Evolutionary conservation across 2,797 vertebrate genomes (phyloP), one percentile per base, ranked within the genome.

Genomic region (Benthosema pterotum): DNA sequence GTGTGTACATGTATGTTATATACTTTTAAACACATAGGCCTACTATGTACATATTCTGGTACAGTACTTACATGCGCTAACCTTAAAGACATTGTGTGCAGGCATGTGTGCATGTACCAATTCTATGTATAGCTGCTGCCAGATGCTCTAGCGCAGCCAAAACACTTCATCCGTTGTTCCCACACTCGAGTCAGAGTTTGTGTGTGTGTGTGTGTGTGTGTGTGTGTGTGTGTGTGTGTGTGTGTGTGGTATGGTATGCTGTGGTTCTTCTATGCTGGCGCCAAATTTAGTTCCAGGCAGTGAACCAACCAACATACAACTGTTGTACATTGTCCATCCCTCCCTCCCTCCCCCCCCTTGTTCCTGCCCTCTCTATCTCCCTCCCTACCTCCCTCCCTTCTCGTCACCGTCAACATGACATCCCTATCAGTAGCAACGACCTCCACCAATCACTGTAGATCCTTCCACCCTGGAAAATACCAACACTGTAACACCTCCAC

Each of bases 231-330:
- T 54, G 52, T 54, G 52, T 38, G 25, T 54, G 52, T 54, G 52
- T 38, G 52, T 38, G 52, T 32, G 25, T 2, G 25, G 83, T n/a
- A 15, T 28, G 52, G 52, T 85, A 84, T 86, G 82, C 81, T 85
- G 83, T 71, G 84, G 86, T 80, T 82, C 77, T 73, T 82, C 78
- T 73, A 72, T 2, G 42, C 77, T 83, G 83, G 77, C 73, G 81
- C 87, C 90, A 91, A 86, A 91, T 87, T 88, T 91, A 89, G 90
- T 88, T 81, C 42, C 57, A 72, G 71, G 77, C 78, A 75, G 55
- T 15, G 75, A 68, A 68, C 61, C 58, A 68, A 68, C 61, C 58
- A 65, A 2, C 49, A 73, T 87, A 71, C 75, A 81, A 86, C 83
- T 65, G 72, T 76, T 76, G 72, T 59, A 76, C 56, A 76, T 75